Conservation (phyloP, 2,888 invertebrate genomes). For the Malthinus flaveolus region DNA sequence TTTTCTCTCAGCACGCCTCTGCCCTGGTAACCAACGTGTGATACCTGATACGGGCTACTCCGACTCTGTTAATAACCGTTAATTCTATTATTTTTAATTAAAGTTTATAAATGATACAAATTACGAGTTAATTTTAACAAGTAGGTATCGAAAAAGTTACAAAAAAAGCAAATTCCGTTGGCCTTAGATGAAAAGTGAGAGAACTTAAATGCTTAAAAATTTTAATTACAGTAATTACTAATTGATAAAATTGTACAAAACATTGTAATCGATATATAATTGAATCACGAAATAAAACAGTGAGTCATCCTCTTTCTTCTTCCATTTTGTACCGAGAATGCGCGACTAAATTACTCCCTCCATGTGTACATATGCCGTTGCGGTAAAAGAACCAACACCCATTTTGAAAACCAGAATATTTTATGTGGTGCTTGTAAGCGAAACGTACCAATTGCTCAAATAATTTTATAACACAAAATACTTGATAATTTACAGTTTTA, state of each 20-base stretch:
- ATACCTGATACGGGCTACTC: no score
- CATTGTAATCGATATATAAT: not conserved
- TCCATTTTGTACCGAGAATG: constrained; percentile 8
- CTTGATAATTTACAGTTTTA: constrained; percentile 4
- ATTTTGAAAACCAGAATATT: constrained; percentile 20
- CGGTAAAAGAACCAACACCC: constrained; percentile 23
- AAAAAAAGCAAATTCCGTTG: no score
- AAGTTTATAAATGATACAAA: no score
- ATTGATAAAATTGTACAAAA: not conserved
- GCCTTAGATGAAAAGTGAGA: no score
- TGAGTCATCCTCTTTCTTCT: constrained; percentile 1
- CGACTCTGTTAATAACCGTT: no score
- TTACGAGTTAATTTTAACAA: no score
- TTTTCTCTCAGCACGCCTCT: no score
- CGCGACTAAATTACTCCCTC: constrained; percentile 22
- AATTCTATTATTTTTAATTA: no score
- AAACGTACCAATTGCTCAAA: constrained; percentile 5
- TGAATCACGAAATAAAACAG: constrained; percentile 1
- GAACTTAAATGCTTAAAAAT: no score
- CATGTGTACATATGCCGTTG: not conserved
- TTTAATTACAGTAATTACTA: not conserved
- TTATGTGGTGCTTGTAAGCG: constrained; percentile 10
- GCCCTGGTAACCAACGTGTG: no score
- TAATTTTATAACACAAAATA: constrained; percentile 1
- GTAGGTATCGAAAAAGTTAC: no score